These are phyloP conservation scores for Linepithema humile DNA, from an alignment of 1,140 invertebrate genomes.

Conservation along the genomic window DNA sequence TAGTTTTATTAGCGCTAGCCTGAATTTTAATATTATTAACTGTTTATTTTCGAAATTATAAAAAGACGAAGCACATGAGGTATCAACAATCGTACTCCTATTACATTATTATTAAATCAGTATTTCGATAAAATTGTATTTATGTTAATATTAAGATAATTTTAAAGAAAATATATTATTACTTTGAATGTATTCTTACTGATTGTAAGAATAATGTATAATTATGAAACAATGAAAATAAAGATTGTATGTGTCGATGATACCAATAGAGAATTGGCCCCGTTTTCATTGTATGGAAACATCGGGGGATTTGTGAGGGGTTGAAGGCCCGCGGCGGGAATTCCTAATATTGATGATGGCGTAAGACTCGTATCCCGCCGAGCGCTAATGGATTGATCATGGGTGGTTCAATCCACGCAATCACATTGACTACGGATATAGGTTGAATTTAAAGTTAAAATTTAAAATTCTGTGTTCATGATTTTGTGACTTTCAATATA, in stretches of 20 bases:
- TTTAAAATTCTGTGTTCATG: not conserved
- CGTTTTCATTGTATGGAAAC: conserved; percentile 22
- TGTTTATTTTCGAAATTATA: not conserved
- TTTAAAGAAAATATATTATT: too few relatives aligned
- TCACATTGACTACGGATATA: conserved; percentile 59
- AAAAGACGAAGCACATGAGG: not conserved
- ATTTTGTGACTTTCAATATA: not conserved
- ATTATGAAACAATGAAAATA: not conserved
- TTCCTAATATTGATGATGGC: conserved; percentile 68
- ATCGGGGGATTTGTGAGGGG: conserved; percentile 15
- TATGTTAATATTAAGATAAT: not conserved
- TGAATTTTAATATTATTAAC: not conserved
- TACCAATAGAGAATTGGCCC: not conserved
- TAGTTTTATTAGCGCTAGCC: not conserved
- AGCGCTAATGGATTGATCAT: conserved; percentile 74
- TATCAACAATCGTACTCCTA: too few relatives aligned
- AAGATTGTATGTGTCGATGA: not conserved
- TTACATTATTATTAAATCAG: too few relatives aligned
- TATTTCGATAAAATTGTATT: too few relatives aligned
- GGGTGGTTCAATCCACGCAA: conserved; percentile 64
- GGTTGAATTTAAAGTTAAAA: conserved; percentile 8
- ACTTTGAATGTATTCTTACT: not conserved
- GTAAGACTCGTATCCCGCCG: conserved; percentile 63
- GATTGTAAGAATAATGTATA: not conserved
- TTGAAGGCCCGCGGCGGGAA: conserved; percentile 61